Conservation (phyloP, 2,797 vertebrate genomes). For the Okamejei kenojei region DNA sequence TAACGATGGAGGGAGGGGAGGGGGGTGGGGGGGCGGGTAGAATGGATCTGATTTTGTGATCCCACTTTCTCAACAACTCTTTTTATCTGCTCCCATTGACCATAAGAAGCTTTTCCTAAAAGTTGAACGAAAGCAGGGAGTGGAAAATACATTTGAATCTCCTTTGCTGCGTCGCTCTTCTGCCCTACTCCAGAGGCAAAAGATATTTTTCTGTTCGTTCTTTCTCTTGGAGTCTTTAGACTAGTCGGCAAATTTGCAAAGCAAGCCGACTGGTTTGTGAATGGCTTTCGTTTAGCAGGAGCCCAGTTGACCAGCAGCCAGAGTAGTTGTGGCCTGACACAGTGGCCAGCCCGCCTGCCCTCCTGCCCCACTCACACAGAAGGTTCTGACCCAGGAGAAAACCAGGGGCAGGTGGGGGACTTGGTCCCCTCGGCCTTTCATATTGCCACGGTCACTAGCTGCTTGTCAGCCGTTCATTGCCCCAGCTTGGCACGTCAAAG, state of each 20-base stretch:
- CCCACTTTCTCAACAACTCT: background rate
- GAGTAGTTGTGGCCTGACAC: too few relatives aligned
- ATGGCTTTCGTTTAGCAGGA: background rate
- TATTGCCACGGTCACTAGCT: conserved; percentile 3
- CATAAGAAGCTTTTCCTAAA: background rate
- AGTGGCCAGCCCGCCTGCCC: background rate
- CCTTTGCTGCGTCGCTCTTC: background rate
- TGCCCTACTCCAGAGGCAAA: background rate
- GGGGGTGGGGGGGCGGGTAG: background rate
- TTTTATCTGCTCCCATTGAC: background rate
- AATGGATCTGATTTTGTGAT: background rate
- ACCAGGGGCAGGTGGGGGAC: background rate
- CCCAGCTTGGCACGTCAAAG: too few relatives aligned
- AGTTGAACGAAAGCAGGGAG: background rate
- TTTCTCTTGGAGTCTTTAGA: background rate
- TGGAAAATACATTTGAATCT: background rate
- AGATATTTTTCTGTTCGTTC: background rate
- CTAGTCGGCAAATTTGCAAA: background rate
- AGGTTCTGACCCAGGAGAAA: background rate
- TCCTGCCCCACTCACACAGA: background rate
- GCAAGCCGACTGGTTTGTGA: too few relatives aligned
- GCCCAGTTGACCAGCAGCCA: background rate
- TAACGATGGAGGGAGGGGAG: background rate
- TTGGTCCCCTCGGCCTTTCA: background rate
- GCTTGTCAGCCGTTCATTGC: background rate